These are phyloP conservation scores for Neoarius graeffei DNA, from an alignment of 2,113 vertebrate species.

Conservation along the genomic window DNA sequence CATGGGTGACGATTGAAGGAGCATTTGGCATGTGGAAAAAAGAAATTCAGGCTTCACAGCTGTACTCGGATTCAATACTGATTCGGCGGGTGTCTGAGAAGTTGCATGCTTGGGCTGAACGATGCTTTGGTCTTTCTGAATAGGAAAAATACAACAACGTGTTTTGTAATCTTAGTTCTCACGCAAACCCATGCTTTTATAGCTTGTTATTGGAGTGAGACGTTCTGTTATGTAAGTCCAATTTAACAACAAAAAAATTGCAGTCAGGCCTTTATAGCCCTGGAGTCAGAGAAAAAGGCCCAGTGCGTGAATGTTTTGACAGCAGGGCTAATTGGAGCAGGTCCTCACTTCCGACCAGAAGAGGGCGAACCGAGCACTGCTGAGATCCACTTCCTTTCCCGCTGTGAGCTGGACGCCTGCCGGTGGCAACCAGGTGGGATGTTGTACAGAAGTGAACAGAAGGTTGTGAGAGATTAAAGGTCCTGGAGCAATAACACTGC, in stretches of 20 bases:
- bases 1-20: neutral
- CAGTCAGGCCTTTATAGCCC: conserved; percentile 14
- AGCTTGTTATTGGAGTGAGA: conserved; percentile 27
- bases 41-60: neutral
- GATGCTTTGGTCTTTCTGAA: neutral
- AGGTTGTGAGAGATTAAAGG: conserved; percentile 59
- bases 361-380: conserved; percentile 71
- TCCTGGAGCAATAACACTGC: conserved; percentile 47
- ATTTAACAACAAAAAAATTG: conserved; percentile 26
- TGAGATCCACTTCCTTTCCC: conserved; percentile 72
- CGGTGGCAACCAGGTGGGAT: conserved; percentile 63
- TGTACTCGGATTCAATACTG: conserved; percentile 2
- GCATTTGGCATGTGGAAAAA: neutral
- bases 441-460: conserved; percentile 47
- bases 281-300: conserved; percentile 21
- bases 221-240: conserved; percentile 40
- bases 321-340: conserved; percentile 67
- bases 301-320: conserved; percentile 61
- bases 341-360: conserved; percentile 73
- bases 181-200: conserved; percentile 14
- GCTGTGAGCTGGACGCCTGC: conserved; percentile 71
- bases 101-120: neutral
- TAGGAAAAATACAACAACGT: neutral
- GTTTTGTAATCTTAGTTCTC: conserved; percentile 7
- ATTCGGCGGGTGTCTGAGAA: neutral